Evolutionary conservation across 2,113 vertebrate species (phyloP).

Genomic region (Chaetodon auriga): DNA sequence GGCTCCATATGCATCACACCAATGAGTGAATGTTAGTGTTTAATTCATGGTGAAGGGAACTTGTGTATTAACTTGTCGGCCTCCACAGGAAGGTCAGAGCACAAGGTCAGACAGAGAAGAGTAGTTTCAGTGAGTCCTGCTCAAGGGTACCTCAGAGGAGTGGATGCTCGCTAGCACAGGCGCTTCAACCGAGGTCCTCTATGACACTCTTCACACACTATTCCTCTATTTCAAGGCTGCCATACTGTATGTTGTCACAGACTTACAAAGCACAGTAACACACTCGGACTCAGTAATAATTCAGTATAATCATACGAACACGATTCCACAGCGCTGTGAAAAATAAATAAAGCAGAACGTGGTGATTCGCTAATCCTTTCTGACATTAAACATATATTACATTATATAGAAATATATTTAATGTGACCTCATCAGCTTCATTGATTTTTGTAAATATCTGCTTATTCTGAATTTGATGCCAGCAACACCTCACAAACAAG

Average conservation of each 20-base stretch:
- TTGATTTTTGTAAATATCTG: background rate
- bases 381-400: too few species aligned
- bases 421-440: background rate
- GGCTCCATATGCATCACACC: background rate
- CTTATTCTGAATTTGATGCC: too few species aligned
- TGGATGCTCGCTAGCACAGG: background rate
- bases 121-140: conserved; percentile 3
- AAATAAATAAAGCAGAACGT: too few species aligned
- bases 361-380: too few species aligned
- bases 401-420: too few species aligned
- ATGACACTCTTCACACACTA: background rate
- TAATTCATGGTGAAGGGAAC: background rate
- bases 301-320: background rate
- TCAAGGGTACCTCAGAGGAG: conserved; percentile 3
- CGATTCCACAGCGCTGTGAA: too few species aligned
- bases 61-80: background rate
- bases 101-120: conserved; percentile 11
- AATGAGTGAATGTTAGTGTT: background rate
- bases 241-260: background rate
- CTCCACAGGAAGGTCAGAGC: conserved; percentile 1
- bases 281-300: background rate
- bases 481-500: too few species aligned
- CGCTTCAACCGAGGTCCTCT: background rate
- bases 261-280: background rate
- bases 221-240: background rate